Evolutionary conservation across 2,113 vertebrate species (phyloP), one percentile per base, ranked within the genome.

Genomic region (Pionites leucogaster): DNA sequence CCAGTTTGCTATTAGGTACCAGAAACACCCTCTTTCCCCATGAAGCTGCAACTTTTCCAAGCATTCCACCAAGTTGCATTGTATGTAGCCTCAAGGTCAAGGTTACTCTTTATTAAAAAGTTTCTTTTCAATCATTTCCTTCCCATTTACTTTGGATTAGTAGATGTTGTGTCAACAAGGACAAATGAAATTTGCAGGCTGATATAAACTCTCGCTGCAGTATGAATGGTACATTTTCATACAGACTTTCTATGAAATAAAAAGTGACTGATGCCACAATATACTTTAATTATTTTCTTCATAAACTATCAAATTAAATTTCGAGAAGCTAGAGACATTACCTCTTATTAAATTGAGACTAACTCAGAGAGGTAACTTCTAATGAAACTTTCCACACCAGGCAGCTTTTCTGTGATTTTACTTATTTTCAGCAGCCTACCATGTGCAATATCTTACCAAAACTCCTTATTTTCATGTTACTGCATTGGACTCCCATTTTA

Each of bases 221-320:
- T 14, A 11, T 5, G 1, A 89, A 82, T 13, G 31, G 41, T 44
- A 68, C 11, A 20, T 77, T 83, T 86, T 64, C 37, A 82, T 17
- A 69, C 71, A 82, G 65, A 84, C 52, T 84, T 82, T 6, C 88
- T 72, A 16, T 16, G 74, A 96, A 97, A 97, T 89, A 91, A 87
- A 95, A 97, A 90, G 65, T 94, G 78, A 90, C 86, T 80, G 88
- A 97, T 94, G 94, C 88, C 87, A 90, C 90, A 92, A 90, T 93
- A 94, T 53, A 87, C 90, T 98, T 97, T 98, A 96, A 98, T 98
- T 97, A 97, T 97, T 97, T 97, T 91, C 92, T 97, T 96, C 96
- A 95, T 96, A 98, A 97, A 94, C 94, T 92, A 96, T 76, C 94
- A 95, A 95, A 98, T 98, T 97, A 97, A 97, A 98, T 92, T 97